These are phyloP conservation scores for Emydura subglobosa DNA, from an alignment of 2,113 vertebrate genomes.

Conservation along the genomic window DNA sequence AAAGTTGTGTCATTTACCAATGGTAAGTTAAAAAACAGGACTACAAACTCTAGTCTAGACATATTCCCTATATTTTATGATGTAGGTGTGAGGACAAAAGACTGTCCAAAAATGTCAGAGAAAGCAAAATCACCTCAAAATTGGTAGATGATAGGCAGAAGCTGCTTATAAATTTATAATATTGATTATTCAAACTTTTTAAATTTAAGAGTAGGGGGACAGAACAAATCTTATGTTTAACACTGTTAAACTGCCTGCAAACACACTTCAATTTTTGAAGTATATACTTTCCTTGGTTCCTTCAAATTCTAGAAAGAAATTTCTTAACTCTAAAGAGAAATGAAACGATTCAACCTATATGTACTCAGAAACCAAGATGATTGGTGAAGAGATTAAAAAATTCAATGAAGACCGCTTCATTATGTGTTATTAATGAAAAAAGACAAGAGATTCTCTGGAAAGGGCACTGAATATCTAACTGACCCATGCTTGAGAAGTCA, in stretches of 20 bases:
- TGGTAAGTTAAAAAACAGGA: not conserved
- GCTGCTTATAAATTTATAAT: not conserved
- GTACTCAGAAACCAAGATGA: not conserved
- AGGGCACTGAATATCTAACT: not conserved
- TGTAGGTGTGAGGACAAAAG: not conserved
- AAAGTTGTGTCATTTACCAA: not conserved
- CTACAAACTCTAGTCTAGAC: not conserved
- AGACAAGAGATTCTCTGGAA: not conserved
- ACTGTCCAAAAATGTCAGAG: not conserved
- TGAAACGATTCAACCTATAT: not conserved
- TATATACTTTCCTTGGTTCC: not conserved
- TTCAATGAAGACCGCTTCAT: too few species aligned
- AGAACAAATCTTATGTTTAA: not conserved
- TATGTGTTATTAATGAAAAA: too few species aligned
- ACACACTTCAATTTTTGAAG: not conserved
- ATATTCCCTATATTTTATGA: too few species aligned
- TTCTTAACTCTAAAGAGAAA: not conserved
- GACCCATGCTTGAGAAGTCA: not conserved
- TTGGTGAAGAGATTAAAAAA: not conserved
- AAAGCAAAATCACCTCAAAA: too few species aligned
- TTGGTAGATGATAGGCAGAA: not conserved
- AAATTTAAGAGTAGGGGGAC: not conserved
- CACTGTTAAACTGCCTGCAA: not conserved
- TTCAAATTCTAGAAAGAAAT: not conserved
- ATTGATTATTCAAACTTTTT: not conserved